Evolutionary conservation across 2,888 invertebrate genomes (phyloP), one percentile per base, ranked within the genome.

Genomic region (Scaptomyza polygonia): DNA sequence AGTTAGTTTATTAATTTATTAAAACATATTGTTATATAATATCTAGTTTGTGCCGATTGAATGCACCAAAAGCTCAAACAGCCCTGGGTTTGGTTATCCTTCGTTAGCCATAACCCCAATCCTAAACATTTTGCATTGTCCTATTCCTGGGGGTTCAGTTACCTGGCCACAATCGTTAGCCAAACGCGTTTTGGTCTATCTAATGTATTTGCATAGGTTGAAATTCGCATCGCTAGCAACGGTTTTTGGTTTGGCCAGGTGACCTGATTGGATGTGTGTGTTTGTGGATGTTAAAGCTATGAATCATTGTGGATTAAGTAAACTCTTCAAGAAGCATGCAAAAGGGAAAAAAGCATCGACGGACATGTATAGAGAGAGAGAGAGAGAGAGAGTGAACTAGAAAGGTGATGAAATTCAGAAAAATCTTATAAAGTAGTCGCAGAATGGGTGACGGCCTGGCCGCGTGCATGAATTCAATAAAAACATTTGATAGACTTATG

Each of bases 141-240:
- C 45, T 51, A 45, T 32, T 42, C 9, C 30, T 27, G 12, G 6
- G 47, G 48, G 27, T 47, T 53, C 58, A 18, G 29, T 53, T 55
- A 49, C 34, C 43, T n/a, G n/a, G n/a, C n/a, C n/a, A n/a, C n/a
- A n/a, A n/a, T n/a, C n/a, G n/a, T n/a, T n/a, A n/a, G n/a, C n/a
- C 40, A 29, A 57, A 34, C 30, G 39, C 27, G 44, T 49, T 43
- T 62, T 8, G 32, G 34, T 43, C 40, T n/a, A 7, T 29, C 3
- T 29, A 43, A 39, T 62, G 18, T 29, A 48, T 55, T 51, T 43
- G 44, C 32, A 40, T 29, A 25, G 36, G 21, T 18, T 12, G 9
- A 51, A 44, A 39, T 43, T 16, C 7, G 34, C 14, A 49, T 36
- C 12, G n/a, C 21, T 45, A 7, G 18, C 32, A 39, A 14, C 14